Conservation (phyloP, 2,888 invertebrate species). For the Pycnomerus fuliginosus region DNA sequence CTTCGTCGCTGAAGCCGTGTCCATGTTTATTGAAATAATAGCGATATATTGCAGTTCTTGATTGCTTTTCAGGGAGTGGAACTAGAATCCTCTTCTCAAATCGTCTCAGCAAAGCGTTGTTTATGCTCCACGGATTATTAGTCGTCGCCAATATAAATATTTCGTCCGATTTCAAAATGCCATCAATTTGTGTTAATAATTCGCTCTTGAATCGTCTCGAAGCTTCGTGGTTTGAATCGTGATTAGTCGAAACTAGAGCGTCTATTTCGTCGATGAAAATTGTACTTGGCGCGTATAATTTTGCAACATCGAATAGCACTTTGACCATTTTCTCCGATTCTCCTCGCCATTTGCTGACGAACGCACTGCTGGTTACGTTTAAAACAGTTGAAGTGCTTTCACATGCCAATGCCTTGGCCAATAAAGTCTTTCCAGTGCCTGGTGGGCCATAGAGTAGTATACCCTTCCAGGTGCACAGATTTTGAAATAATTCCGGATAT, state of each 20-base stretch:
- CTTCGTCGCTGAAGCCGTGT: slow-evolving; percentile 35
- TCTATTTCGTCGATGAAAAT: slow-evolving; percentile 95
- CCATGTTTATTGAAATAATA: slow-evolving; percentile 56
- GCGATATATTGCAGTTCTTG: slow-evolving; percentile 69
- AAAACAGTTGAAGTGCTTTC: slow-evolving; percentile 82
- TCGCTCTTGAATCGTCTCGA: slow-evolving; percentile 87
- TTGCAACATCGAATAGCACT: slow-evolving; percentile 84
- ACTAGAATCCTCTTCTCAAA: slow-evolving; percentile 85
- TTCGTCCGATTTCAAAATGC: slow-evolving; percentile 63
- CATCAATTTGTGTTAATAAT: slow-evolving; percentile 84
- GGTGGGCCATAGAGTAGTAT: slow-evolving; percentile 70
- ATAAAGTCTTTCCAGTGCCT: slow-evolving; percentile 79
- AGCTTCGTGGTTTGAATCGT: slow-evolving; percentile 79
- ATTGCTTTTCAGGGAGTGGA: slow-evolving; percentile 68
- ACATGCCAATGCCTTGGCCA: slow-evolving; percentile 85
- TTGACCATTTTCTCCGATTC: slow-evolving; percentile 92
- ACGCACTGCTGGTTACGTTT: slow-evolving; percentile 83
- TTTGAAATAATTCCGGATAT: slow-evolving; percentile 71
- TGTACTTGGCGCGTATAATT: slow-evolving; percentile 76
- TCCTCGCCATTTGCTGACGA: slow-evolving; percentile 95
- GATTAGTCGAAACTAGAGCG: slow-evolving; percentile 70
- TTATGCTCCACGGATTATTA: slow-evolving; percentile 92
- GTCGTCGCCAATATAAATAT: slow-evolving; percentile 84
- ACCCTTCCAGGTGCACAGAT: slow-evolving; percentile 75
- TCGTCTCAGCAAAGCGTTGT: slow-evolving; percentile 81